Evolutionary conservation across 2,888 invertebrate species (phyloP).

Genomic region (Heterodera filipjevi): DNA sequence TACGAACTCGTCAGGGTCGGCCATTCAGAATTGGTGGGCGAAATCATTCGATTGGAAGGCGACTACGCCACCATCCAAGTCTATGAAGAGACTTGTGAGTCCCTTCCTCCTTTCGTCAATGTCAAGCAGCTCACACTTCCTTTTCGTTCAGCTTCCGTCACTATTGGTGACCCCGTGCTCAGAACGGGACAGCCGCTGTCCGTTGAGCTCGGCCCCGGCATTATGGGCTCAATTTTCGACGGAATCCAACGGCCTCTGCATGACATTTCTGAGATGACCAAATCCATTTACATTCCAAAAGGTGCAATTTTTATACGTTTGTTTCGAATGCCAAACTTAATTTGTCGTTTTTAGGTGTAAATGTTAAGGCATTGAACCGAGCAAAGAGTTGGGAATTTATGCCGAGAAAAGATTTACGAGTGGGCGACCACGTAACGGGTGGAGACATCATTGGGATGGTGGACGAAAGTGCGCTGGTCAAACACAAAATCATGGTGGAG

Average conservation of each 20-base stretch:
- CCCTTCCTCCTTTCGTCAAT: conserved; percentile 14
- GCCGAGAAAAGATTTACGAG: conserved; percentile 72
- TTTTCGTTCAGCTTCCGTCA: conserved; percentile 83
- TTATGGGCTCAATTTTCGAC: conserved; percentile 98
- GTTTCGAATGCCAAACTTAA: conserved; percentile 3
- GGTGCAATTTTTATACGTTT: conserved; percentile 73
- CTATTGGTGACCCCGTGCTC: conserved; percentile 97
- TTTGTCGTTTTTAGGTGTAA: conserved; percentile 70
- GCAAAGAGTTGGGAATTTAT: conserved; percentile 87
- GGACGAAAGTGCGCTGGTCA: conserved; percentile 94
- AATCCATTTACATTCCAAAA: conserved; percentile 98
- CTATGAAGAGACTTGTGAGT: conserved; percentile 71
- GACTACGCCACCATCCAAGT: conserved; percentile 99
- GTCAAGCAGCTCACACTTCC: neutral
- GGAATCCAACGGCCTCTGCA: conserved; percentile 97
- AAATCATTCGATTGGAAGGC: conserved; percentile 98
- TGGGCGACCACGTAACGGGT: conserved; percentile 96
- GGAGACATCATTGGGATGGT: conserved; percentile 95
- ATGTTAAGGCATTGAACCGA: conserved; percentile 85
- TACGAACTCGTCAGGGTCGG: conserved; percentile 99
- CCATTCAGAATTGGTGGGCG: conserved; percentile 94
- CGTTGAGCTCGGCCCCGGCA: conserved; percentile 97
- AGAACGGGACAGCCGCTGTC: conserved; percentile 98
- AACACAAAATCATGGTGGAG: conserved; percentile 92
- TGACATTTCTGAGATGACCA: conserved; percentile 88